Conservation (phyloP, 2,888 invertebrate species). For the Apomyelois bistriatella region DNA sequence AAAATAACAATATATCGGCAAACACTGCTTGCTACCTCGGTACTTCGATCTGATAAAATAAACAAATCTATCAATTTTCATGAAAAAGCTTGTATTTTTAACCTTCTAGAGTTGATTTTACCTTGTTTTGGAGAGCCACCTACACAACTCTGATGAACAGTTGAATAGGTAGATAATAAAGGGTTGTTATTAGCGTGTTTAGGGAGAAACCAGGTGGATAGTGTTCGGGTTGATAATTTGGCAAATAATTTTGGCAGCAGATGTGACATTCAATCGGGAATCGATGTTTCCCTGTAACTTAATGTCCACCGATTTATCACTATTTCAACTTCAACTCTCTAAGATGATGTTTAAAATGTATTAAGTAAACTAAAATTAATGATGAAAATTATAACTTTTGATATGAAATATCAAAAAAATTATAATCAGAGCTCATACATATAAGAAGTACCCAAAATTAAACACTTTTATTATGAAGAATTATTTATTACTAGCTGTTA, state of each 20-base stretch:
- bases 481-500: no score
- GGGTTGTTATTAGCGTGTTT: constrained; percentile 38
- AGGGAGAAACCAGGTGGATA: constrained; percentile 18
- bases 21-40: constrained; percentile 35
- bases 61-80: neutral
- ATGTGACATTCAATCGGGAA: neutral
- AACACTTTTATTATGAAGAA: no score
- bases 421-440: no score
- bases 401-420: no score
- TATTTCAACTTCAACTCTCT: no score
- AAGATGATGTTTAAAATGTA: no score
- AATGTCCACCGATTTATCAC: no score
- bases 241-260: neutral
- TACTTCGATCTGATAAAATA: constrained; percentile 9
- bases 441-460: no score
- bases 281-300: no score
- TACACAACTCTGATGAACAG: constrained; percentile 28
- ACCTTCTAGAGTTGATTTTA: neutral
- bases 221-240: constrained; percentile 3
- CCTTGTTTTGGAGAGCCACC: constrained; percentile 21
- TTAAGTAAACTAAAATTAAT: no score
- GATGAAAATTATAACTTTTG: no score
- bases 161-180: constrained; percentile 31
- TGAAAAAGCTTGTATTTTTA: neutral
- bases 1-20: constrained; percentile 49